Evolutionary conservation across 2,113 vertebrate genomes (phyloP).

Genomic region (Corythoichthys intestinalis): DNA sequence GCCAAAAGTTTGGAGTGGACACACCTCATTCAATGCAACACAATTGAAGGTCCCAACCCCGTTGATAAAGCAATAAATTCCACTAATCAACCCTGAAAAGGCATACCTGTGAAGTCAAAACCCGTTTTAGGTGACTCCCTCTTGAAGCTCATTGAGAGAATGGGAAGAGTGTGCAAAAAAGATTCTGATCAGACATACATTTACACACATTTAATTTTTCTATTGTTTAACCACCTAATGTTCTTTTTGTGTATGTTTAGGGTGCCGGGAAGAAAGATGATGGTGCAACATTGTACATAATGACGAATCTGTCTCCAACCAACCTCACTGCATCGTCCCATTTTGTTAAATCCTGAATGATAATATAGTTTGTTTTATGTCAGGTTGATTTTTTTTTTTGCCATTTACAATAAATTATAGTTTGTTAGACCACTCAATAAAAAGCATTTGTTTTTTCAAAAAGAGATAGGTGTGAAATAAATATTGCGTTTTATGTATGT

Average conservation of each 20-base stretch:
- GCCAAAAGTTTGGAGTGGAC: too few relatives aligned
- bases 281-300: conserved; percentile 38
- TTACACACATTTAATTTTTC: background rate
- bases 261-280: conserved; percentile 28
- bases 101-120: too few relatives aligned
- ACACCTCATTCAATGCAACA: too few relatives aligned
- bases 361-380: conserved; percentile 31
- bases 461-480: conserved; percentile 34
- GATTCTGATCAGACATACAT: background rate
- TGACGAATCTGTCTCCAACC: conserved; percentile 18
- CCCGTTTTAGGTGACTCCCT: too few relatives aligned
- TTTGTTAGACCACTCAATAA: conserved; percentile 38
- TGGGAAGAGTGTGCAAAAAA: too few relatives aligned
- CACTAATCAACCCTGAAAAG: too few relatives aligned
- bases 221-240: background rate
- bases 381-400: conserved; percentile 26
- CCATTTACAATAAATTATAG: conserved; percentile 27
- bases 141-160: too few relatives aligned
- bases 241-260: conserved; percentile 22
- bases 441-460: conserved; percentile 19
- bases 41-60: too few relatives aligned
- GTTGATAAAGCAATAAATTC: too few relatives aligned
- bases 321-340: conserved; percentile 5
- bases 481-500: conserved; percentile 37
- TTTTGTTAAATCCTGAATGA: conserved; percentile 21